phyloP scores from a whole-genome alignment of 2,888 invertebrate genomes.

The Pristionchus entomophagus region DNA sequence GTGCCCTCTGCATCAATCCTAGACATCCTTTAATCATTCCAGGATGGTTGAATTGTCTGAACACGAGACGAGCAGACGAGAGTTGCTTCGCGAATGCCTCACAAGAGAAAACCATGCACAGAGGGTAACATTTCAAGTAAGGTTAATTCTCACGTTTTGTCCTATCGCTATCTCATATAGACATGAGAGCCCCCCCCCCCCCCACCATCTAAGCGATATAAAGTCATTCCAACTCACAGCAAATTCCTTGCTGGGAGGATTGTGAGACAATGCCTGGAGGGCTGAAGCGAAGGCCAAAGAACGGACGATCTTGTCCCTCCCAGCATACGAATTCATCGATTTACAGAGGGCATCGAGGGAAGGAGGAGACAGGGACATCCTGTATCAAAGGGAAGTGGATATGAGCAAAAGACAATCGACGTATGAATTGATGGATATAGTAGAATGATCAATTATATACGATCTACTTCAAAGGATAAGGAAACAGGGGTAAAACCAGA shows the following conservation, averaged over 20 bases:
- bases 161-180: no score
- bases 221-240: constrained; percentile 18
- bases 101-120: no score
- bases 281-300: constrained; percentile 62
- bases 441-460: no score
- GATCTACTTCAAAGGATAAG: not conserved
- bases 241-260: constrained; percentile 46
- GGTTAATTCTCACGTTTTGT: no score
- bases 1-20: constrained; percentile 48
- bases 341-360: constrained; percentile 54
- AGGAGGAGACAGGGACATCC: constrained; percentile 29
- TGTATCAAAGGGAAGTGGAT: not conserved
- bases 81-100: constrained; percentile 48
- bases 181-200: no score
- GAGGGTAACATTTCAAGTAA: no score
- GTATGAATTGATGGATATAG: not conserved
- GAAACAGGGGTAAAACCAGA: not conserved
- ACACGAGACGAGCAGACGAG: constrained; percentile 47
- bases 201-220: not conserved
- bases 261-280: constrained; percentile 50
- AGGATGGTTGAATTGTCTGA: constrained; percentile 69
- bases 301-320: constrained; percentile 65
- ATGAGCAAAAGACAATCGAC: not conserved
- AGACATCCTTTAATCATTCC: constrained; percentile 64
- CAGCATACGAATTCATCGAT: constrained; percentile 59